A percentile compares a stretch with the other conserved stretches of the same genome.
Evolutionary conservation across 2,888 invertebrate species (phyloP).

Genomic region (Agonopterix heracliana): DNA sequence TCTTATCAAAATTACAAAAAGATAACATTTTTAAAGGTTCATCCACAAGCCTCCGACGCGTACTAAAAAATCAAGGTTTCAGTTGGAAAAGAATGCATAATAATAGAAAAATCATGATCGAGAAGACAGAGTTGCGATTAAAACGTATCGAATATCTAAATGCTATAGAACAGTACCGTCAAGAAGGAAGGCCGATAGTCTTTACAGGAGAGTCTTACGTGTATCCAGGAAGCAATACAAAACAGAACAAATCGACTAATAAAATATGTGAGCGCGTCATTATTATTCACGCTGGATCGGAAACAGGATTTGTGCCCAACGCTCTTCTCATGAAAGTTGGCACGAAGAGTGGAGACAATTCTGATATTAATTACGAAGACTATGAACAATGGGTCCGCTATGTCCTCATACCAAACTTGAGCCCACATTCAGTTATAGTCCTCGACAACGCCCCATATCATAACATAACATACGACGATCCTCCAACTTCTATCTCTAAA

Average conservation of each 20-base stretch:
- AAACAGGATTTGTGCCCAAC: slow-evolving; percentile 13
- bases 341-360: slow-evolving; percentile 23
- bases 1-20: slow-evolving; percentile 13
- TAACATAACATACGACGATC: slow-evolving; percentile 11
- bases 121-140: slow-evolving; percentile 17
- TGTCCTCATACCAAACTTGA: slow-evolving; percentile 8
- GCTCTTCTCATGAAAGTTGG: slow-evolving; percentile 19
- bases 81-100: slow-evolving; percentile 21
- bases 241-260: slow-evolving; percentile 10
- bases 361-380: slow-evolving; percentile 25
- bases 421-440: slow-evolving; percentile 6
- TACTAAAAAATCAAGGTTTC: slow-evolving; percentile 15
- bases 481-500: slow-evolving; percentile 18
- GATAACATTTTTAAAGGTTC: slow-evolving; percentile 22
- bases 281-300: slow-evolving; percentile 12
- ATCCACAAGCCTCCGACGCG: slow-evolving; percentile 8
- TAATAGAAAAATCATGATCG: slow-evolving; percentile 21
- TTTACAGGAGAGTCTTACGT: slow-evolving; percentile 8
- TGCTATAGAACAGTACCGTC: slow-evolving; percentile 2
- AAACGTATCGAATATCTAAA: slow-evolving; percentile 20
- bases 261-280: slow-evolving; percentile 18
- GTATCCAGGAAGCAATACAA: neutral
- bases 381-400: slow-evolving; percentile 11
- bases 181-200: slow-evolving; percentile 8
- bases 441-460: slow-evolving; percentile 23